These are phyloP conservation scores for Acleris sparsana DNA, from an alignment of 2,888 invertebrate species.

Conservation along the genomic window DNA sequence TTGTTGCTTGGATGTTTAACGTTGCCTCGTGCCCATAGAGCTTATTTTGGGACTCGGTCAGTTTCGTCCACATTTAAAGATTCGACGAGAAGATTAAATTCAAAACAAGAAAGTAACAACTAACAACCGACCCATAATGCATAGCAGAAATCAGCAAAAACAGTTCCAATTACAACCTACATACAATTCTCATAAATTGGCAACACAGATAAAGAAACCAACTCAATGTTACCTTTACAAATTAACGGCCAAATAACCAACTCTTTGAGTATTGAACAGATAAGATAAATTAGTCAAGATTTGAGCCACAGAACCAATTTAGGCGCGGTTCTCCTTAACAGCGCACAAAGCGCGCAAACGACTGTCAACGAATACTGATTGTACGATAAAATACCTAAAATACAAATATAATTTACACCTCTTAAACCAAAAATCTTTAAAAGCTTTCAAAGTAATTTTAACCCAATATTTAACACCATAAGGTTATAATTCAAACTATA, in stretches of 20 bases:
- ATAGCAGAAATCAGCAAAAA: no score
- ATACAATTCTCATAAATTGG: neutral
- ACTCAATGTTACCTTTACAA: slow-evolving; percentile 18
- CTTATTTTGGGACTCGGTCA: no score
- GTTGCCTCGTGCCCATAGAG: no score
- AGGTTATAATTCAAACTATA: neutral
- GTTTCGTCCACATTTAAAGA: no score
- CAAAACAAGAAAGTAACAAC: no score
- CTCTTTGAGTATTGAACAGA: slow-evolving; percentile 32
- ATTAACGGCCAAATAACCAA: slow-evolving; percentile 20
- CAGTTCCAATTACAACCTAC: no score
- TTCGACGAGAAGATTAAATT: no score
- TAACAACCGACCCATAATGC: no score
- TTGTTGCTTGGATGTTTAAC: no score
- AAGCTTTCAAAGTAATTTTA: neutral
- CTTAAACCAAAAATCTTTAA: slow-evolving; percentile 32
- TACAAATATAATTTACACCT: slow-evolving; percentile 31
- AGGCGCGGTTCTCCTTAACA: slow-evolving; percentile 57
- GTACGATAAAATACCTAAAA: slow-evolving; percentile 48
- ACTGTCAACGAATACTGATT: slow-evolving; percentile 61
- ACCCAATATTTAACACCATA: neutral
- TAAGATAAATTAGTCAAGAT: slow-evolving; percentile 45
- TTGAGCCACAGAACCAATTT: slow-evolving; percentile 57
- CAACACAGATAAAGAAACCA: slow-evolving; percentile 12
- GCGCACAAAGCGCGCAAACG: slow-evolving; percentile 59